Evolutionary conservation across 2,113 vertebrate species (phyloP).

Genomic region (Nothocercus julius): DNA sequence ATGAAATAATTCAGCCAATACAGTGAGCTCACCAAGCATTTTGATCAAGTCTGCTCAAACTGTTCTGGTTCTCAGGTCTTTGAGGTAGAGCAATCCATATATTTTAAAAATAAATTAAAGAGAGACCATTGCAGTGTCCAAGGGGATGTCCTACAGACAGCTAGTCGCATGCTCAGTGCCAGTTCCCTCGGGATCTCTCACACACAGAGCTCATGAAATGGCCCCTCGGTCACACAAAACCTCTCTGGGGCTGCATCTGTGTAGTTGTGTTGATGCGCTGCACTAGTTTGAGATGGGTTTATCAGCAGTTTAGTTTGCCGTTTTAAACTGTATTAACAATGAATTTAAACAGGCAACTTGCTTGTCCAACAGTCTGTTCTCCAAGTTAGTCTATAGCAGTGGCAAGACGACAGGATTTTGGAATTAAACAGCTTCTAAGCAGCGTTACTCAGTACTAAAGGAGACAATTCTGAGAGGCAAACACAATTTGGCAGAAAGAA

Average conservation of each 20-base stretch:
- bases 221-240: rapidly evolving
- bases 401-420: background rate
- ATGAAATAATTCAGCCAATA: background rate
- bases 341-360: background rate
- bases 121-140: rapidly evolving
- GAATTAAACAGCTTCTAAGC: background rate
- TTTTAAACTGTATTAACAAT: background rate
- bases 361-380: background rate
- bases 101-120: too few relatives aligned
- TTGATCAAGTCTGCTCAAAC: background rate
- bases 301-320: background rate
- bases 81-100: background rate
- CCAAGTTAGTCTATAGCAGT: background rate
- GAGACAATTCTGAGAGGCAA: background rate
- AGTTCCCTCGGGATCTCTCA: rapidly evolving
- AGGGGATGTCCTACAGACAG: background rate
- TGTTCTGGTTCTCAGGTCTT: background rate
- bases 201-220: rapidly evolving
- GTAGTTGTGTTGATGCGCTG: background rate
- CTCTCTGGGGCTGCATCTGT: background rate
- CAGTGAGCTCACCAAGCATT: background rate
- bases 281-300: background rate
- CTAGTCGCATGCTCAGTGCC: background rate
- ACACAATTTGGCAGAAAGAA: background rate
- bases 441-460: background rate